phyloP scores from a whole-genome alignment of 2,113 vertebrate species.

The Erythrolamprus reginae region DNA sequence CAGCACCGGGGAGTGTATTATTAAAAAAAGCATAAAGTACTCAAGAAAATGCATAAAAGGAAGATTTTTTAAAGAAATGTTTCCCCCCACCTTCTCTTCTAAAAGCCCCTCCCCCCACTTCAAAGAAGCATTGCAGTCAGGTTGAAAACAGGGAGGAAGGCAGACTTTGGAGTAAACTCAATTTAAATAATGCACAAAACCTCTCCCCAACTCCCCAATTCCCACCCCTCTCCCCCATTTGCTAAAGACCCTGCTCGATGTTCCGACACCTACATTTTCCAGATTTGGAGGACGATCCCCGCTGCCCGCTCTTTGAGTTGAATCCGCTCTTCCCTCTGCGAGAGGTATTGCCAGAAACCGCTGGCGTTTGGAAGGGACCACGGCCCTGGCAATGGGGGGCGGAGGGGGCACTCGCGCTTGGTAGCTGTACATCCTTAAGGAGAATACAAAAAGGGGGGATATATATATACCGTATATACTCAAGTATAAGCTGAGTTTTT shows the following conservation, averaged over 20 bases:
- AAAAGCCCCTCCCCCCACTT: neutral
- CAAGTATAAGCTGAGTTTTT: too few species aligned
- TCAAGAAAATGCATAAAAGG: neutral
- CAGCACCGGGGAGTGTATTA: too few species aligned
- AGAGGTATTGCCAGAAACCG: conserved; percentile 81
- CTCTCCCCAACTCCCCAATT: neutral
- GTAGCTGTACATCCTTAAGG: conserved; percentile 79
- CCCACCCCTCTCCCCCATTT: neutral
- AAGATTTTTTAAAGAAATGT: too few species aligned
- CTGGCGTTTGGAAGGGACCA: conserved; percentile 84
- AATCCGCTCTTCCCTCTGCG: conserved; percentile 81
- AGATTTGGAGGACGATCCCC: conserved; percentile 76
- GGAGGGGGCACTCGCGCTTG: conserved; percentile 80
- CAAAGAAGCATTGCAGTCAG: neutral
- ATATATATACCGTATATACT: neutral
- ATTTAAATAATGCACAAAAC: neutral
- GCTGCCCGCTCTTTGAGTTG: conserved; percentile 82
- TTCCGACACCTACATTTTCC: conserved; percentile 59
- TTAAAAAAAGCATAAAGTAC: neutral
- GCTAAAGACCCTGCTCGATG: neutral
- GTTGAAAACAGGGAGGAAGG: neutral
- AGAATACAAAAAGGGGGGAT: neutral
- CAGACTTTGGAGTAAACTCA: neutral
- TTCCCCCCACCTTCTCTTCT: neutral
- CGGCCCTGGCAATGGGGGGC: conserved; percentile 80